Evolutionary conservation across 2,797 vertebrate species (phyloP), one percentile per base, ranked within the genome.

Genomic region (Rhynchotus rufescens): DNA sequence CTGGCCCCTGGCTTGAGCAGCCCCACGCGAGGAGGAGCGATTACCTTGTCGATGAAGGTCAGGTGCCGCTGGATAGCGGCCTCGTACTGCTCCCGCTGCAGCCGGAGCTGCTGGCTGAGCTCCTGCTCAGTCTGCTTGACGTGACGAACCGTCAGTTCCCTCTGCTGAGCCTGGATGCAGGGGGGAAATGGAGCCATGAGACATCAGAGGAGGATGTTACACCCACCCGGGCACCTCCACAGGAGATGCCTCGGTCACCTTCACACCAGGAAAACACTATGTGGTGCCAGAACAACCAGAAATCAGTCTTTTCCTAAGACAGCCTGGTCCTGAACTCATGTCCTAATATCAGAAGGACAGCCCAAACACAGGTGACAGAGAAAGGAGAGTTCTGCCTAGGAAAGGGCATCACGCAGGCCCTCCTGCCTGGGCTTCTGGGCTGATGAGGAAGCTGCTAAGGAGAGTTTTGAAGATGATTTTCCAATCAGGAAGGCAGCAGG

Each of bases 1-100:
- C 8, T 8, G 49, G 60, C 60, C 60, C 23, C 8, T 17, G 40
- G 57, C 52, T 34, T 54, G 36, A 23, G 75, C 71, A 40, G 40
- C 9, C 15, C 0, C 26, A 10, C 30, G 40, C 0, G 2, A 2
- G 38, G 4, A 11, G 14, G 51, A 51, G 66, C 32, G 44, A 9
- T 34, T 96, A 99, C 99, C 99, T 99, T 99, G 95, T 99, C 99
- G 0, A 99, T 99, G 97, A 99, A 99, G 9, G 98, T 80, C 73
- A 99, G 97, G 73, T 99, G 99, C 54, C 99, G 98, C 97, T 99
- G 99, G 92, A 99, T 98, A 28, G 99, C 98, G 64, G 98, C 97
- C 94, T 99, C 99, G 1, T 99, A 99, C 56, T 99, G 99, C 10
- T 99, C 98, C 95, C 98, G 98, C 97, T 99, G 99, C 72, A 98